Percentiles rank a stretch among this genome's conserved stretches.
phyloP scores from a whole-genome alignment of 2,797 vertebrate species.

The Rhinella marina region DNA sequence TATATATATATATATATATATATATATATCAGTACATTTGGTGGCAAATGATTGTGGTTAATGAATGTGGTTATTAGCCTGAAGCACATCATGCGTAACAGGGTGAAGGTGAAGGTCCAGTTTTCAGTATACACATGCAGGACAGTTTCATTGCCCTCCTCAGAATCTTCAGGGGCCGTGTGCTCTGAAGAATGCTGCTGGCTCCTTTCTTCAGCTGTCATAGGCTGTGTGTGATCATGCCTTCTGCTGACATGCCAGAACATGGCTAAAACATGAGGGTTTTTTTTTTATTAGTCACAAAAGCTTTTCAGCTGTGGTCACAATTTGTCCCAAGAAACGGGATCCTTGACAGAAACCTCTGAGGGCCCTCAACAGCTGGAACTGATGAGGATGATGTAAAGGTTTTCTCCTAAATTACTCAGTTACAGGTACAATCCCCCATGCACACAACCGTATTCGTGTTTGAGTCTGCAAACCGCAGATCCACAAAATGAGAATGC shows the following conservation, averaged over 20 bases:
- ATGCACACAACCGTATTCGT: too few species aligned
- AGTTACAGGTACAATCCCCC: too few species aligned
- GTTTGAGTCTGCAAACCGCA: too few species aligned
- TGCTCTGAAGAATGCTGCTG: neutral
- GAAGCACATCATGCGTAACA: neutral
- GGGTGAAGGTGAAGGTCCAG: neutral
- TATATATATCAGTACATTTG: too few species aligned
- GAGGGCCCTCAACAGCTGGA: neutral
- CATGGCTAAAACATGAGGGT: neutral
- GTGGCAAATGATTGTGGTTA: too few species aligned
- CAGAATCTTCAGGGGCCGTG: neutral
- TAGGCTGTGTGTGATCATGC: neutral
- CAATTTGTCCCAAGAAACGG: too few species aligned
- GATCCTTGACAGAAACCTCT: neutral
- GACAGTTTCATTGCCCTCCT: neutral
- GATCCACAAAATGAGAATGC: too few species aligned
- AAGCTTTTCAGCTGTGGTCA: too few species aligned
- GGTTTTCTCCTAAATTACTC: neutral
- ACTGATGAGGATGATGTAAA: neutral
- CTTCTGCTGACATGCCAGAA: neutral
- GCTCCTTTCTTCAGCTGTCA: neutral
- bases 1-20: too few species aligned
- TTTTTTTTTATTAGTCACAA: neutral
- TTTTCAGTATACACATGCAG: neutral
- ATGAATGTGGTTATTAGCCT: neutral